These are phyloP conservation scores for Hypsopygia costalis DNA, from an alignment of 2,888 invertebrate genomes.

Conservation along the genomic window DNA sequence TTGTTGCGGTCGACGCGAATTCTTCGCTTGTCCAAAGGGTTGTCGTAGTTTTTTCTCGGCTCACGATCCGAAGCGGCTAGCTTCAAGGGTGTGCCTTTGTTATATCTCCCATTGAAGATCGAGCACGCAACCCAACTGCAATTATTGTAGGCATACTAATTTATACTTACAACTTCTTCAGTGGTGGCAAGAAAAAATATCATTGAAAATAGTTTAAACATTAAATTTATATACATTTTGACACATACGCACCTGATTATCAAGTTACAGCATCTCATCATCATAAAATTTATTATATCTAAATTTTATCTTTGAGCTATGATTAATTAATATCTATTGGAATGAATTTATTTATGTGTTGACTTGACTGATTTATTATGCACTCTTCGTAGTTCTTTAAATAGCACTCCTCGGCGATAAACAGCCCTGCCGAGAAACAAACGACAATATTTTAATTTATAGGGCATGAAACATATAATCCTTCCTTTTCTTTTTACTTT, in stretches of 20 bases:
- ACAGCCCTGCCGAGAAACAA: neutral
- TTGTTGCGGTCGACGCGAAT: conserved; percentile 75
- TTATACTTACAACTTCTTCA: conserved; percentile 30
- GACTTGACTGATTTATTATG: too few species aligned
- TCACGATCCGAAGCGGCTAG: conserved; percentile 42
- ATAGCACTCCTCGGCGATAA: neutral
- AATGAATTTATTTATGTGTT: too few species aligned
- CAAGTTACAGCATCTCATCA: too few species aligned
- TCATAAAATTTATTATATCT: too few species aligned
- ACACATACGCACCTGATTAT: too few species aligned
- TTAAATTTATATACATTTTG: too few species aligned
- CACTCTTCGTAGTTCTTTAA: too few species aligned
- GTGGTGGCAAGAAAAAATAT: conserved; percentile 22
- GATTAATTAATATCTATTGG: conserved; percentile 1
- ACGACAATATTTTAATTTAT: conserved; percentile 4
- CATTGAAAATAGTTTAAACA: conserved; percentile 8
- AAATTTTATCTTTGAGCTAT: too few species aligned
- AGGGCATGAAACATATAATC: neutral
- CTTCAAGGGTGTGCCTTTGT: conserved; percentile 50
- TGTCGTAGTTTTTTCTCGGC: conserved; percentile 65
- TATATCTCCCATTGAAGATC: conserved; percentile 47
- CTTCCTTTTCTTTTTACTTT: neutral
- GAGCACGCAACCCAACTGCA: conserved; percentile 35
- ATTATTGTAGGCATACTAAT: conserved; percentile 44
- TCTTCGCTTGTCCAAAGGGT: conserved; percentile 71